Evolutionary conservation across 2,113 vertebrate species (phyloP).

Genomic region (Apeltes quadracus): DNA sequence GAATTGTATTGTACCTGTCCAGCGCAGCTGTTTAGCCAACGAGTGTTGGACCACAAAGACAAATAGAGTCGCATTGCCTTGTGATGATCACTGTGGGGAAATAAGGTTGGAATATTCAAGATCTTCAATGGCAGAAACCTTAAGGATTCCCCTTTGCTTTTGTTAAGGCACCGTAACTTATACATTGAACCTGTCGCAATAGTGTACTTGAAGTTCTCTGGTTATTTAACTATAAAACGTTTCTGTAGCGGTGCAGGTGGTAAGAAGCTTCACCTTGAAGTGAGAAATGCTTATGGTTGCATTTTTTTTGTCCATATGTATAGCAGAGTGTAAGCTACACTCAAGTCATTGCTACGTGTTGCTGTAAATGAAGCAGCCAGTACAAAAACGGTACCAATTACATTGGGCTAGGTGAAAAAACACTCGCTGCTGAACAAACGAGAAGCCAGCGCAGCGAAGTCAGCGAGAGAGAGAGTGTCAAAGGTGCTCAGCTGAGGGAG

Average conservation of each 20-base stretch:
- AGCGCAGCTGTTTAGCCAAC: conserved; percentile 18
- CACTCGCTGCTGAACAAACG: background rate
- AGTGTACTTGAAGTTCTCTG: background rate
- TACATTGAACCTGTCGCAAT: background rate
- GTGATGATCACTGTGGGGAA: background rate
- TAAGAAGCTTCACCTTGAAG: background rate
- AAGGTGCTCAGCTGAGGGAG: background rate
- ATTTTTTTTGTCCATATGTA: background rate
- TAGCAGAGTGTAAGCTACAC: background rate
- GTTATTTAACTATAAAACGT: background rate
- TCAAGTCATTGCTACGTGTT: background rate
- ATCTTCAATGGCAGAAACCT: background rate
- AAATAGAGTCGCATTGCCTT: background rate
- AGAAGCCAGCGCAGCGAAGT: background rate
- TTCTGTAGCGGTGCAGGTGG: background rate
- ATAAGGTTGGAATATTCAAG: conserved; percentile 12
- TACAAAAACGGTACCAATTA: conserved; percentile 8
- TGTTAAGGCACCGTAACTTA: background rate
- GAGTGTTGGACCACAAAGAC: background rate
- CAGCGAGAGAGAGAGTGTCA: background rate
- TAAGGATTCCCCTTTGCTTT: background rate
- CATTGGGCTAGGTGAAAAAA: background rate
- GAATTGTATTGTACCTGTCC: background rate
- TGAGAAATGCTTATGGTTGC: background rate
- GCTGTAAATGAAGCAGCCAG: background rate